Base-by-base conservation (phyloP, 2,888 invertebrate species). In the Spodoptera picta region DNA sequence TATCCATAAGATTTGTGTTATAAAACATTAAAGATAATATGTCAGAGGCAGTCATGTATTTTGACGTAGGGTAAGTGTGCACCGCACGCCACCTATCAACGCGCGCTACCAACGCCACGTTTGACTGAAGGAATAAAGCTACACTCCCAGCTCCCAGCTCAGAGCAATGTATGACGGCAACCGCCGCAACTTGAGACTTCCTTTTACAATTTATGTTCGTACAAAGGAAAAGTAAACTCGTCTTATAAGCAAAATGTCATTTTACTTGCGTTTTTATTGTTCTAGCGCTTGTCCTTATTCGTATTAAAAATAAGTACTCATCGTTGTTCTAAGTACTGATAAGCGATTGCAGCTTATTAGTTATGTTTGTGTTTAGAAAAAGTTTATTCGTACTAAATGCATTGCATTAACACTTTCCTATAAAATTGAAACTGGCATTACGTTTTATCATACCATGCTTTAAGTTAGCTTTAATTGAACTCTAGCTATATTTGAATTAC, bases 131-230 rank as follows among this genome's bases (percentile, higher is more conserved):
- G 60, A 66, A 73, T 75, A 75, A 69, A 75, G 73, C 70, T 74
- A 65, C 61, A 64, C 61, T 62, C 50, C 57, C 23, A 50, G 61
- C 48, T 62, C 50, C 57, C 19, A 47, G 63, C 48, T 69, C 65
- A 70, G 69, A 46, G 47, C 52, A 50, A 60, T 51, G 49, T 63
- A 49, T 44, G 53, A 53, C 58, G 50, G 31, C n/a, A 48, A 51
- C 55, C 60, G 58, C 58, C 63, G 69, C 69, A 72, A 76, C 69
- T 71, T 60, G 63, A 75, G 69, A 65, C 70, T 45, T 80, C 65
- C 75, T 64, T 80, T 72, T 66, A 78, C 74, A 77, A 82, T 81
- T 80, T 84, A 80, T 80, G 77, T 73, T 79, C 69, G 74, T 69
- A 81, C 79, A 83, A 83, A 82, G 77, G 60, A 73, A 80, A 69